phyloP scores from a whole-genome alignment of 2,888 invertebrate species.

The Ditylenchus weischeri region DNA sequence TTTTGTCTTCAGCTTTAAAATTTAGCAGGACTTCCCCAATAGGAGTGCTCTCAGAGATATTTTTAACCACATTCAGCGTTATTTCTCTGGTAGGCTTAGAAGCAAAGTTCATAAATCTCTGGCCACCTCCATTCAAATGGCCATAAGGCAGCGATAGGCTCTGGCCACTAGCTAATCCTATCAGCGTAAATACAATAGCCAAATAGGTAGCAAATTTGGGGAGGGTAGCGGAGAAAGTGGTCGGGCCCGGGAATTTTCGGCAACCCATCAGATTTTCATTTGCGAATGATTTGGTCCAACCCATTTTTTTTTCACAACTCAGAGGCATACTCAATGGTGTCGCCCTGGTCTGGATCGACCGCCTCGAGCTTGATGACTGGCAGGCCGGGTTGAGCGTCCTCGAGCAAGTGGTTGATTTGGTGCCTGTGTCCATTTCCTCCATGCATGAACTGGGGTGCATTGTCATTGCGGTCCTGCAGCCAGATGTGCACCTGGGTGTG shows the following conservation, averaged over 20 bases:
- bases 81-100: slow-evolving; percentile 28
- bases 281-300: neutral
- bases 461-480: slow-evolving; percentile 91
- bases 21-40: slow-evolving; percentile 51
- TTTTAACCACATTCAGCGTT: slow-evolving; percentile 50
- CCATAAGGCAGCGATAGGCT: neutral
- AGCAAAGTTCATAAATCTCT: slow-evolving; percentile 47
- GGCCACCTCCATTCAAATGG: slow-evolving; percentile 29
- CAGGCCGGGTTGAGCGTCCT: slow-evolving; percentile 82
- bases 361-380: slow-evolving; percentile 85
- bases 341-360: slow-evolving; percentile 90
- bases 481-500: slow-evolving; percentile 91
- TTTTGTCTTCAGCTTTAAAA: slow-evolving; percentile 54
- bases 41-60: slow-evolving; percentile 53
- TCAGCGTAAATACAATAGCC: neutral
- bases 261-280: neutral
- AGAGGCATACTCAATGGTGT: slow-evolving; percentile 59
- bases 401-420: slow-evolving; percentile 58
- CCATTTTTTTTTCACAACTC: neutral
- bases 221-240: slow-evolving; percentile 13
- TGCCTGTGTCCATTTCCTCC: slow-evolving; percentile 79
- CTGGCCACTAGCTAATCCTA: slow-evolving; percentile 34
- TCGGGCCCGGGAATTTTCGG: slow-evolving; percentile 6
- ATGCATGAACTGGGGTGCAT: slow-evolving; percentile 82
- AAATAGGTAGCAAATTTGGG: slow-evolving; percentile 1